A percentile compares a stretch with the other conserved stretches of the same genome.
Evolutionary conservation across 2,797 vertebrate species (phyloP).

Genomic region (Pelochelys cantorii): DNA sequence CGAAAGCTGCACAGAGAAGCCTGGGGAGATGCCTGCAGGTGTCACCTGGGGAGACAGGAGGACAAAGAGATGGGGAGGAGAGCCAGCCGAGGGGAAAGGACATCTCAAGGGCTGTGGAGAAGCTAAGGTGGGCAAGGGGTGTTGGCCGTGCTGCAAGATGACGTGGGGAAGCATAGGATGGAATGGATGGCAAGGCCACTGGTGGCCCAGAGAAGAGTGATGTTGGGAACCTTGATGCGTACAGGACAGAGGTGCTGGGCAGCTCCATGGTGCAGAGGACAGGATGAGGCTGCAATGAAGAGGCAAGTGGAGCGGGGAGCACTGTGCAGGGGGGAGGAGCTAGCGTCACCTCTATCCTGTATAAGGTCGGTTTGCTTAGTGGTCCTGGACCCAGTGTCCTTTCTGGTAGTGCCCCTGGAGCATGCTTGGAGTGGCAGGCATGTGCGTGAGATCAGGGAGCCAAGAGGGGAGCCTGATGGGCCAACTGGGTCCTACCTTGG

Average conservation of each 20-base stretch:
- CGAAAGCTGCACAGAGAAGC: conserved; percentile 77
- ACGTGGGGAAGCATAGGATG: conserved; percentile 42
- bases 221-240: not conserved
- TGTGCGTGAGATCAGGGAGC: not conserved
- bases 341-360: not conserved
- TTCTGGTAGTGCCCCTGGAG: not conserved
- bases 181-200: conserved; percentile 52
- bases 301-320: not conserved
- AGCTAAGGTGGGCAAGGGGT: not conserved
- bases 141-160: not conserved
- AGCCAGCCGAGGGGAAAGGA: not conserved
- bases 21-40: conserved; percentile 56
- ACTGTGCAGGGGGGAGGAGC: not conserved
- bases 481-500: conserved; percentile 81
- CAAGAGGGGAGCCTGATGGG: not conserved
- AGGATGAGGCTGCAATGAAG: not conserved
- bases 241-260: not conserved
- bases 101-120: not conserved
- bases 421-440: not conserved
- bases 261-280: not conserved
- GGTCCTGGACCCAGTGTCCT: not conserved
- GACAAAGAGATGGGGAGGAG: conserved; percentile 50
- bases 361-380: not conserved
- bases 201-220: not conserved
- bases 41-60: conserved; percentile 74